Evolutionary conservation across 1,140 invertebrate species (phyloP).

Genomic region (Phocides pigmalion): DNA sequence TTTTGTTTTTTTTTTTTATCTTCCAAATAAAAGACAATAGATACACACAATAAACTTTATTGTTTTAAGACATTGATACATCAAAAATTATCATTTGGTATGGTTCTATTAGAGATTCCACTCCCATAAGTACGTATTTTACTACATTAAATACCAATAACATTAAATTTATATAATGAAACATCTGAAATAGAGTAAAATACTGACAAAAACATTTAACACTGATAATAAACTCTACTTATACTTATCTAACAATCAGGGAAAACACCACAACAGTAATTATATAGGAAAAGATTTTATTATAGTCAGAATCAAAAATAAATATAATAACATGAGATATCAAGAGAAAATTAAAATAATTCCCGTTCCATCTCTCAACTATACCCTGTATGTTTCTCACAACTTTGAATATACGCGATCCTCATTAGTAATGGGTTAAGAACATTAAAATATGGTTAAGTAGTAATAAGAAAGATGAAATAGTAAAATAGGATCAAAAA

Average conservation of each 20-base stretch:
- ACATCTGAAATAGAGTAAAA: conserved; percentile 67
- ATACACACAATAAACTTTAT: conserved; percentile 43
- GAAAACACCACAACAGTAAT: conserved; percentile 59
- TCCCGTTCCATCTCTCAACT: conserved; percentile 53
- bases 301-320: conserved; percentile 27
- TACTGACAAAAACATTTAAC: conserved; percentile 77
- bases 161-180: conserved; percentile 61
- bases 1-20: too few species aligned
- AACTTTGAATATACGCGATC: conserved; percentile 55
- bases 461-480: conserved; percentile 63
- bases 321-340: conserved; percentile 44
- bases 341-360: conserved; percentile 45
- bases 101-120: conserved; percentile 57
- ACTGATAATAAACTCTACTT: conserved; percentile 57
- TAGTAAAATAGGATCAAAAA: conserved; percentile 78
- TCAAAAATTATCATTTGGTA: conserved; percentile 65
- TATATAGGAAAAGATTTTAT: conserved; percentile 29
- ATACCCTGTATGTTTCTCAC: conserved; percentile 78
- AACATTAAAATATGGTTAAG: conserved; percentile 52
- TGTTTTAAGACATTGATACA: conserved; percentile 64
- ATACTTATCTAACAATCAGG: conserved; percentile 57
- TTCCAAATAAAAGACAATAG: too few species aligned
- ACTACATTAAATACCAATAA: conserved; percentile 56
- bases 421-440: conserved; percentile 63
- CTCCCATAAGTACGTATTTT: conserved; percentile 61